Evolutionary conservation across 2,797 vertebrate species (phyloP).

Genomic region (Darevskia nairensis): DNA sequence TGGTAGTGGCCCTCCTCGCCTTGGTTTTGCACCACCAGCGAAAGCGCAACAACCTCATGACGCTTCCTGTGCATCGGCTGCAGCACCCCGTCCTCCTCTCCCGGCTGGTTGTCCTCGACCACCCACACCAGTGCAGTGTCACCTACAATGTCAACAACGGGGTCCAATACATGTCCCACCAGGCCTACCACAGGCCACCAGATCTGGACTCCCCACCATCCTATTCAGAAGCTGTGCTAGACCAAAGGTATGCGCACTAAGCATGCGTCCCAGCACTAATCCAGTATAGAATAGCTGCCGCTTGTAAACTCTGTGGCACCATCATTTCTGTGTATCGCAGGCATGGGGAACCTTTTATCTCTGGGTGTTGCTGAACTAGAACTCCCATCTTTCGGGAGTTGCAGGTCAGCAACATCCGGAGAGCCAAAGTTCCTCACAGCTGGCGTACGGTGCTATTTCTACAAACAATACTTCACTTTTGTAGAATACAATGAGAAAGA

Average conservation of each 20-base stretch:
- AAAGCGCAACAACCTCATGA: conserved; percentile 92
- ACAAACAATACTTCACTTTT: no score
- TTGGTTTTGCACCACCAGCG: conserved; percentile 95
- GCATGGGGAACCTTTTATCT: no score
- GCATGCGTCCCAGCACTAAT: neutral
- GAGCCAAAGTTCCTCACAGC: no score
- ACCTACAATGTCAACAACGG: conserved; percentile 89
- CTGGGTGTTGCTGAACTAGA: no score
- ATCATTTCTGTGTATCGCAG: neutral
- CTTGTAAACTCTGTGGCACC: neutral
- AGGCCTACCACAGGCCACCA: conserved; percentile 81
- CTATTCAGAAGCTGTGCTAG: conserved; percentile 93
- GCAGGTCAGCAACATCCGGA: neutral
- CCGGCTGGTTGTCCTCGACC: conserved; percentile 93
- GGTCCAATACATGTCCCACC: conserved; percentile 88
- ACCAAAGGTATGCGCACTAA: conserved; percentile 83
- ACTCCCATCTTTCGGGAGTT: no score
- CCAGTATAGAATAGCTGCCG: rapidly evolving
- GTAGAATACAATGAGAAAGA: neutral
- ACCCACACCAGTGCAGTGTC: conserved; percentile 84
- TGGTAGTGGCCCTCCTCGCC: conserved; percentile 93
- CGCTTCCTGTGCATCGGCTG: conserved; percentile 88
- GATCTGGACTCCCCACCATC: conserved; percentile 91
- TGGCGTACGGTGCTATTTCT: no score
- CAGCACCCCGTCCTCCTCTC: conserved; percentile 94